These are phyloP conservation scores for Sarcophaga rosellei DNA, from an alignment of 2,888 invertebrate species.

Conservation along the genomic window DNA sequence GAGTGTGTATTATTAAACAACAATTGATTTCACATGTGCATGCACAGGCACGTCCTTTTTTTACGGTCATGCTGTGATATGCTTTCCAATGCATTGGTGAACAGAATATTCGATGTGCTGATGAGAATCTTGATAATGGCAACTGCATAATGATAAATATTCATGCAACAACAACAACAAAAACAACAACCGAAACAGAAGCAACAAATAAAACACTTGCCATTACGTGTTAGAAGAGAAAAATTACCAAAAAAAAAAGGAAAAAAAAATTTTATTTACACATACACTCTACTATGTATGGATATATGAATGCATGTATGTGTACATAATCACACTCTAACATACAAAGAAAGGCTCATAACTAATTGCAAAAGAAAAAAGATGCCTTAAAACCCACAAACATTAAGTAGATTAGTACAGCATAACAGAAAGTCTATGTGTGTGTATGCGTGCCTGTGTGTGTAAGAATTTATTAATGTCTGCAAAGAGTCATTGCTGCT, in stretches of 20 bases:
- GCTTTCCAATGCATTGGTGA: not conserved
- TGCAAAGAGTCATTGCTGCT: not conserved
- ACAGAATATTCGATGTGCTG: not conserved
- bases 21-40: conserved; percentile 24
- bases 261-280: not conserved
- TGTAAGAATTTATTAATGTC: not conserved
- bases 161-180: conserved; percentile 21
- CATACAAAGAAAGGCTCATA: not conserved
- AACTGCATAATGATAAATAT: conserved; percentile 32
- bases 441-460: not conserved
- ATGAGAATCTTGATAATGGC: conserved; percentile 21
- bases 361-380: not conserved
- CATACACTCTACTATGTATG: not conserved
- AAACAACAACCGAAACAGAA: not conserved
- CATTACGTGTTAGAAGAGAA: not conserved
- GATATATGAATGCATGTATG: not conserved
- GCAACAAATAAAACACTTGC: conserved; percentile 3
- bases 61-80: not conserved
- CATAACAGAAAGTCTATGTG: not conserved
- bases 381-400: conserved; percentile 29
- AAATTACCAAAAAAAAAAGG: not conserved
- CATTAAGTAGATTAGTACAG: conserved; percentile 3
- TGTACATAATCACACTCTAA: conserved; percentile 13
- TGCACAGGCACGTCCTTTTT: conserved; percentile 22
- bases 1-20: not conserved